A percentile compares a stretch with the other conserved stretches of the same genome.
These are phyloP conservation scores for Microcebus griseorufus DNA, from an alignment of 2,113 vertebrate species.

Conservation along the genomic window DNA sequence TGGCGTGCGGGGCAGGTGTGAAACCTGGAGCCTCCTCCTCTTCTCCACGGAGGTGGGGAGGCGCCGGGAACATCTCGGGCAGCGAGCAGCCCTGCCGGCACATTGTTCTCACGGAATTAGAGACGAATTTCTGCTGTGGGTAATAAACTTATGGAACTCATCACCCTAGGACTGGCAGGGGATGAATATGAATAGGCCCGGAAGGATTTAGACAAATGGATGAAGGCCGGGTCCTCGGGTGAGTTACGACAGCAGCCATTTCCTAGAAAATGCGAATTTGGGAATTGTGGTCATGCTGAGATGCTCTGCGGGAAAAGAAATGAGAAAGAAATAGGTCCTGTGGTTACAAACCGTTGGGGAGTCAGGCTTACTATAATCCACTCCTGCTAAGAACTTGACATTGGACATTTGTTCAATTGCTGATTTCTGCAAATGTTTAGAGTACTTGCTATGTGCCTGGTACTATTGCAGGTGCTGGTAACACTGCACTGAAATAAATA, in stretches of 20 bases:
- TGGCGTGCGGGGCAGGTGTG: not conserved
- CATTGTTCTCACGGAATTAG: conserved; percentile 7
- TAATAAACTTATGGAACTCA: conserved; percentile 48
- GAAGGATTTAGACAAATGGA: conserved; percentile 22
- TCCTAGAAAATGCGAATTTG: conserved; percentile 61
- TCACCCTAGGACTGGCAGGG: not conserved
- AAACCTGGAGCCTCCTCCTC: not conserved
- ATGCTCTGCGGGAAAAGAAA: conserved; percentile 51
- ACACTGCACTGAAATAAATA: not conserved
- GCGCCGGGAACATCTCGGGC: not conserved
- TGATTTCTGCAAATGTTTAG: not conserved
- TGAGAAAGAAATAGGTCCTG: conserved; percentile 13
- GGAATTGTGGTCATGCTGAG: conserved; percentile 19
- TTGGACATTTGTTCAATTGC: not conserved
- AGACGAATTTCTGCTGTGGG: conserved; percentile 6
- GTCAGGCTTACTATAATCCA: not conserved
- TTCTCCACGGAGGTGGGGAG: not conserved
- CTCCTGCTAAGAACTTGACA: not conserved
- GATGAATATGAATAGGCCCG: conserved; percentile 40
- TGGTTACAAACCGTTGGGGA: not conserved
- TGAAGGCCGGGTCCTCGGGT: not conserved
- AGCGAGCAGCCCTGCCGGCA: not conserved
- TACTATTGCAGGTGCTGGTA: not conserved
- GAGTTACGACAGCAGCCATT: conserved; percentile 12
- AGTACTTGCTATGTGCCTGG: not conserved